phyloP scores from a whole-genome alignment of 2,113 vertebrate genomes.

The Stigmatopora nigra region DNA sequence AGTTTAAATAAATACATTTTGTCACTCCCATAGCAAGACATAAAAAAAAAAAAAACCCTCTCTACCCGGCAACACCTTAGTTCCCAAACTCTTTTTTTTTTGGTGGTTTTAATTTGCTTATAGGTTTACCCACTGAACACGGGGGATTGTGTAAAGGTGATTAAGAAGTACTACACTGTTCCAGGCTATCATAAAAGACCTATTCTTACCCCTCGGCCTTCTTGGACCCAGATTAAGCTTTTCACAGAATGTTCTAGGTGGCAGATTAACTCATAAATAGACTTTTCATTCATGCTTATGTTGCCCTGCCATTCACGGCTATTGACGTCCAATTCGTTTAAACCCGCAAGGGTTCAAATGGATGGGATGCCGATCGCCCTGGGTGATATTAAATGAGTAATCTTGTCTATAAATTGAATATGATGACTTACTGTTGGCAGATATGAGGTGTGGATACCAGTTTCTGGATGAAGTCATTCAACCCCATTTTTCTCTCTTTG shows the following conservation, averaged over 20 bases:
- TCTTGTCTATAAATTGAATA: background rate
- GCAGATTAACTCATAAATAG: slow-evolving; percentile 29
- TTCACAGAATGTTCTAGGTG: slow-evolving; percentile 45
- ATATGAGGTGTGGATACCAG: slow-evolving; percentile 73
- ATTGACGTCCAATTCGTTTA: no score
- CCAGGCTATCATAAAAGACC: slow-evolving; percentile 31
- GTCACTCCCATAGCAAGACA: no score
- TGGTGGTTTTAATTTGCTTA: slow-evolving; percentile 55
- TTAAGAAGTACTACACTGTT: slow-evolving; percentile 40
- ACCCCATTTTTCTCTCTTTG: slow-evolving; percentile 77
- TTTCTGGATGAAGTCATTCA: slow-evolving; percentile 77
- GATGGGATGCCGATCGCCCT: no score
- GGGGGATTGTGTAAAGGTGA: slow-evolving; percentile 59
- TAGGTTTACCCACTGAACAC: slow-evolving; percentile 52
- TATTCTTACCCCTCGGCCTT: slow-evolving; percentile 47
- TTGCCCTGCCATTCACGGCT: no score
- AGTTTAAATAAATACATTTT: no score
- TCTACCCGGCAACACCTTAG: background rate
- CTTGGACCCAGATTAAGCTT: slow-evolving; percentile 48
- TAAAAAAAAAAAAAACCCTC: slow-evolving; percentile 10
- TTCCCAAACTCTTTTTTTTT: slow-evolving; percentile 11
- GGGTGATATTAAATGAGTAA: no score
- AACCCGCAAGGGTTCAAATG: no score
- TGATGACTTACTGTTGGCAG: slow-evolving; percentile 73
- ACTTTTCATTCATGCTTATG: no score